Evolutionary conservation across 2,797 vertebrate species (phyloP), one percentile per base, ranked within the genome.

Genomic region (Netta rufina): DNA sequence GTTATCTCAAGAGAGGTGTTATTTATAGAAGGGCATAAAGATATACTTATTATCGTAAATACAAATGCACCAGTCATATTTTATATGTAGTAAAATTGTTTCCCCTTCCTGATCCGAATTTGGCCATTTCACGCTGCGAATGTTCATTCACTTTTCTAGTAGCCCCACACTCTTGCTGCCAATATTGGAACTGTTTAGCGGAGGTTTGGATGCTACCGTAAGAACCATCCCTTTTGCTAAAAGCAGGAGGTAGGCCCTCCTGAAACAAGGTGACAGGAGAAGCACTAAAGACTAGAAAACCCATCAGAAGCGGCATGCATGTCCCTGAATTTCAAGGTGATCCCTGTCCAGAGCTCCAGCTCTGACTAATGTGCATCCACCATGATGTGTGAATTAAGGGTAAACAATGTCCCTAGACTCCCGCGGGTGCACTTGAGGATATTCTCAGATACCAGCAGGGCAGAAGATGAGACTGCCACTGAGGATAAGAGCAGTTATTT

Each of bases 1-100:
- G 1, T 33, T 66, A 41, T 27, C 51, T 58, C 57, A 8, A 28
- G 32, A 65, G 10, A 72, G 5, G 2, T 22, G 8, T 80, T 62
- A 16, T 13, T 88, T 81, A 20, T 30, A 65, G 51, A 71, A 54
- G n/a, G 17, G 13, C 57, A 66, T 49, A 27, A 61, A 72, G 17
- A 56, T 13, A 32, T 38, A 56, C 9, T 85, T 17, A 6, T 61
- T n/a, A 51, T 16, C 3, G 13, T 39, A 47, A 65, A 27, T 38
- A 57, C 28, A 81, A 65, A 80, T 6, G 11, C 7, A 74, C 3
- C 27, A 25, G 8, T 19, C 69, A 20, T 18, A 74, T 66, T 66
- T 65, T 4, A 7, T 0, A 8, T 0, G 0, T 1, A 53, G 16
- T 24, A 38, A 54, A 78, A 41, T 43, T 14, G 41, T 51, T 86